Evolutionary conservation across 2,113 vertebrate genomes (phyloP).

Genomic region (Oncorhynchus keta): DNA sequence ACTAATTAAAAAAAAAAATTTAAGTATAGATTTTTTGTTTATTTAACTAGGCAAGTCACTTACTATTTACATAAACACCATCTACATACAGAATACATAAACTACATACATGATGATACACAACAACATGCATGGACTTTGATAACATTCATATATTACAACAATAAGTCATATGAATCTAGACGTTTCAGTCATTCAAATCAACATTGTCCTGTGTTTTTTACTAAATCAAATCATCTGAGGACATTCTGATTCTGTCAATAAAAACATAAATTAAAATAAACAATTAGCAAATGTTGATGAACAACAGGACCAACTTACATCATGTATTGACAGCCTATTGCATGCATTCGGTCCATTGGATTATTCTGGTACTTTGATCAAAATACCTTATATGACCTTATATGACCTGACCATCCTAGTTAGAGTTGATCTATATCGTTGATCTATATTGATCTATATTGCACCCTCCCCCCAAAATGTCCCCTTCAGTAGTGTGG

Average conservation of each 20-base stretch:
- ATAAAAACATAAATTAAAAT: background rate
- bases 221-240: background rate
- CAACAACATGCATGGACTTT: background rate
- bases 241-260: background rate
- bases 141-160: background rate
- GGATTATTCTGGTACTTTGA: too few species aligned
- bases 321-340: background rate
- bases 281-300: background rate
- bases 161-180: background rate
- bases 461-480: too few species aligned
- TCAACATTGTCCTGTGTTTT: background rate
- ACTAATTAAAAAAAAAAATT: background rate
- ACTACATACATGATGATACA: background rate
- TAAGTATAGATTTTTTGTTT: too few species aligned
- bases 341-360: too few species aligned
- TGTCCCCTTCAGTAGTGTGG: too few species aligned
- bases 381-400: constrained; percentile 6
- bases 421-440: too few species aligned
- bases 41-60: too few species aligned
- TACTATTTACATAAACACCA: background rate
- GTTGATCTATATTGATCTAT: too few species aligned
- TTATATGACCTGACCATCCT: too few species aligned
- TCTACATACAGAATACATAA: background rate
- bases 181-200: background rate
- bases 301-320: too few species aligned